Evolutionary conservation across 2,113 vertebrate genomes (phyloP), one percentile per base, ranked within the genome.

Genomic region (Deroptyus accipitrinus): DNA sequence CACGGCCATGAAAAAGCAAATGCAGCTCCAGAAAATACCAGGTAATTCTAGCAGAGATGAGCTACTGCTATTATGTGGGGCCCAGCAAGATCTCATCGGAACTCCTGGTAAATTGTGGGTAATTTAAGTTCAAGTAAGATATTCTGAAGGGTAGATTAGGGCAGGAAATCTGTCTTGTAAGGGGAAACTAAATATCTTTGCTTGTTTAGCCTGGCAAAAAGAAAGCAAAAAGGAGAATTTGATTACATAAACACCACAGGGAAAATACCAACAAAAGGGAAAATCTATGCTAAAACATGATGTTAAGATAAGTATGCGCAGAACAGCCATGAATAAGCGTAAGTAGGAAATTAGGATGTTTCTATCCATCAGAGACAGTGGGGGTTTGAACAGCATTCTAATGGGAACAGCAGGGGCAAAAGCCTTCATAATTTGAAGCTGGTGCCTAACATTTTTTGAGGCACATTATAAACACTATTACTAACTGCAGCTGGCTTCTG

Each of bases 231-330:
- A 81, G 80, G 44, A 90, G n/a, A 92, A 83, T 88, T 51, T 93
- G 86, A 94, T 94, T 96, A 48, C 86, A 86, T 51, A 54, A 91
- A 92, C 61, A 73, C 83, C 88, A 86, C 83, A 86, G 92, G 91
- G 91, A 91, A 96, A 96, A 88, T 14, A 78, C 30, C 69, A 92
- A 91, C 80, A 88, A 92, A 92, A 94, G 35, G 54, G 64, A 72
- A 94, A 94, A 88, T 59, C 76, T 75, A 67, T 84, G 88, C 51
- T 93, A 79, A 86, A 94, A 91, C 80, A 75, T 17, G 51, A 70
- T 74, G 88, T 93, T 92, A 69, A 61, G 76, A 37, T 59, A 68
- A 79, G 63, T 54, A 62, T 17, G 59, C 62, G 79, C 68, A 90
- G 94, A 41, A 41, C 83, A 94, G 92, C 76, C 85, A 44, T 46